These are phyloP conservation scores for Trinectes maculatus DNA, from an alignment of 2,113 vertebrate species.

Conservation along the genomic window DNA sequence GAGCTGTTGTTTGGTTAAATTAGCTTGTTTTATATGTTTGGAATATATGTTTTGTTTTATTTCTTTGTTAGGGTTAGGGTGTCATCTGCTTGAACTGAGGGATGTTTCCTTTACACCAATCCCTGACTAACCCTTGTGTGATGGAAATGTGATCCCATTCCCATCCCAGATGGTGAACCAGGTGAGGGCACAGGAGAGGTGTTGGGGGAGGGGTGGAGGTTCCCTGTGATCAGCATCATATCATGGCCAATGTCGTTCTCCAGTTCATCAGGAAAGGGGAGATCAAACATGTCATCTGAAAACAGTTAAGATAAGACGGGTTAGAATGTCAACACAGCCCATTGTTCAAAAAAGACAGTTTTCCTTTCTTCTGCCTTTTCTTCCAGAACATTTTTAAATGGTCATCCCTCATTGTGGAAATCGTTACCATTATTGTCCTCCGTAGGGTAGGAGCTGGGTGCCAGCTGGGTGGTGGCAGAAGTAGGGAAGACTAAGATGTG, in stretches of 20 bases:
- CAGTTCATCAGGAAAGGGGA: slow-evolving; percentile 96
- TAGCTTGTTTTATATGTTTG: no score
- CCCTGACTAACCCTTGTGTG: slow-evolving; percentile 89
- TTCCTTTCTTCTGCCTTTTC: no score
- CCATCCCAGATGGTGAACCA: slow-evolving; percentile 92
- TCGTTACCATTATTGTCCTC: slow-evolving; percentile 92
- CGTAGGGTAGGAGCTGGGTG: slow-evolving; percentile 92
- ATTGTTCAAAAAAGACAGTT: no score
- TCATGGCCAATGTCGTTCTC: slow-evolving; percentile 94
- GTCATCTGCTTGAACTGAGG: background rate
- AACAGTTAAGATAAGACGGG: background rate
- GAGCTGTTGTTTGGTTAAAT: no score
- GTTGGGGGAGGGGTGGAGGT: slow-evolving; percentile 95
- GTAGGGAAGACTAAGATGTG: slow-evolving; percentile 98
- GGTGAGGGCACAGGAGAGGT: slow-evolving; percentile 94
- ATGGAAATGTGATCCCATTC: slow-evolving; percentile 92
- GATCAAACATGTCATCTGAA: slow-evolving; percentile 95
- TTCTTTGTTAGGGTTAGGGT: background rate
- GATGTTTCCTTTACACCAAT: slow-evolving; percentile 7
- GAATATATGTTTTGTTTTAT: background rate
- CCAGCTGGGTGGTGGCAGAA: slow-evolving; percentile 94
- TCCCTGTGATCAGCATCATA: slow-evolving; percentile 94
- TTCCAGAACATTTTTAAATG: no score
- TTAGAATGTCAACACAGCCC: background rate
- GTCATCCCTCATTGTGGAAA: no score